These are phyloP conservation scores for Pardosa pseudoannulata DNA, from an alignment of 2,888 invertebrate genomes.

Conservation along the genomic window DNA sequence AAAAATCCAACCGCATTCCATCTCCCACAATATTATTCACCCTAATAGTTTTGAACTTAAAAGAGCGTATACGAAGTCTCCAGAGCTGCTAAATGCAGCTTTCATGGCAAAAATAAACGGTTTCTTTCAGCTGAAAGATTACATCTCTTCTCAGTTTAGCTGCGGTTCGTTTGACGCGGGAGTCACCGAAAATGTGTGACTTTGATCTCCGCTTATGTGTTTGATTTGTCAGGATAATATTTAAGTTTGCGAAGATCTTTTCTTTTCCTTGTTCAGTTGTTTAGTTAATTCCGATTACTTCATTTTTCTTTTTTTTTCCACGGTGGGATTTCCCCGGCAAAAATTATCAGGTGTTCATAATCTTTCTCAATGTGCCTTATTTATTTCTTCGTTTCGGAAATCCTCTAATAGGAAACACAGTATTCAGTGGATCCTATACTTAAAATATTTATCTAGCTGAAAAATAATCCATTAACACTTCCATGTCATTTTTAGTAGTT, in stretches of 20 bases:
- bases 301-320: not conserved
- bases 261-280: not conserved
- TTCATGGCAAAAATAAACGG: not conserved
- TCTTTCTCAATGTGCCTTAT: too few relatives aligned
- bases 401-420: too few relatives aligned
- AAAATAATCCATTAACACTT: too few relatives aligned
- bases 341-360: not conserved
- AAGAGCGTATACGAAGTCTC: not conserved
- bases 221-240: constrained; percentile 27
- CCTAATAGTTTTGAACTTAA: constrained; percentile 29
- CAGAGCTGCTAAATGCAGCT: constrained; percentile 10
- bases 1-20: not conserved
- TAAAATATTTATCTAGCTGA: too few relatives aligned
- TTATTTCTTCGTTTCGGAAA: too few relatives aligned
- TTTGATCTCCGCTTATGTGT: constrained; percentile 11
- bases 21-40: not conserved
- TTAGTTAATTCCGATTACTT: not conserved
- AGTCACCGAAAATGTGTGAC: constrained; percentile 18
- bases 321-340: not conserved
- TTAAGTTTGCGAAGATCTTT: constrained; percentile 3
- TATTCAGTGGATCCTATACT: too few relatives aligned
- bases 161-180: constrained; percentile 7
- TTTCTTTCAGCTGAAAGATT: constrained; percentile 1
- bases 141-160: constrained; percentile 9
- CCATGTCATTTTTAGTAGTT: too few relatives aligned